Evolutionary conservation across 2,888 invertebrate species (phyloP).

Genomic region (Subacronicta megacephala): DNA sequence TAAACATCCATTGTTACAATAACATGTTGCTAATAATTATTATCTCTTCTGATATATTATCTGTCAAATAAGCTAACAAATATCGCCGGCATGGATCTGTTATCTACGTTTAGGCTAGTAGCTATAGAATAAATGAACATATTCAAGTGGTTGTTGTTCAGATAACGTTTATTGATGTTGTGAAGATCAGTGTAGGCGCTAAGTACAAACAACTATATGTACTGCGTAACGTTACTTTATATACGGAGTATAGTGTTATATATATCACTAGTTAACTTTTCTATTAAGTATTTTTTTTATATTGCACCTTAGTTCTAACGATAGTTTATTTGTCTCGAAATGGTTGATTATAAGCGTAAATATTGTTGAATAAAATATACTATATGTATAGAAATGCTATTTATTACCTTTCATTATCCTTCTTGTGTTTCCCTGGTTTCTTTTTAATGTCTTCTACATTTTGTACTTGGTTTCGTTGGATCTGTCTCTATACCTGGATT

Average conservation of each 20-base stretch:
- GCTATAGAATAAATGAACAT: conserved; percentile 76
- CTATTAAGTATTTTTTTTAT: conserved; percentile 55
- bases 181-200: conserved; percentile 70
- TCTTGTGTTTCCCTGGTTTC: conserved; percentile 39
- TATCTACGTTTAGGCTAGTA: conserved; percentile 74
- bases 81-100: conserved; percentile 66
- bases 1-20: conserved; percentile 62
- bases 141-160: conserved; percentile 75
- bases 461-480: conserved; percentile 24
- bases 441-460: conserved; percentile 37
- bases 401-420: conserved; percentile 57
- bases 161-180: conserved; percentile 81
- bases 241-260: conserved; percentile 61
- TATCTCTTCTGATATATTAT: conserved; percentile 75
- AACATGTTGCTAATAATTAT: conserved; percentile 71
- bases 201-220: conserved; percentile 63
- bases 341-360: conserved; percentile 49
- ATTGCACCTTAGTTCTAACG: conserved; percentile 60
- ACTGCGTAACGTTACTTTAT: conserved; percentile 56
- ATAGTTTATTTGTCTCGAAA: conserved; percentile 59
- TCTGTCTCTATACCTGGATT: conserved; percentile 12
- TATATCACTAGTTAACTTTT: conserved; percentile 57
- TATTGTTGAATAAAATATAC: conserved; percentile 67
- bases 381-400: conserved; percentile 54
- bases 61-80: conserved; percentile 79